These are phyloP conservation scores for Liopterus haemorrhoidalis DNA, from an alignment of 2,888 invertebrate species.

Conservation along the genomic window DNA sequence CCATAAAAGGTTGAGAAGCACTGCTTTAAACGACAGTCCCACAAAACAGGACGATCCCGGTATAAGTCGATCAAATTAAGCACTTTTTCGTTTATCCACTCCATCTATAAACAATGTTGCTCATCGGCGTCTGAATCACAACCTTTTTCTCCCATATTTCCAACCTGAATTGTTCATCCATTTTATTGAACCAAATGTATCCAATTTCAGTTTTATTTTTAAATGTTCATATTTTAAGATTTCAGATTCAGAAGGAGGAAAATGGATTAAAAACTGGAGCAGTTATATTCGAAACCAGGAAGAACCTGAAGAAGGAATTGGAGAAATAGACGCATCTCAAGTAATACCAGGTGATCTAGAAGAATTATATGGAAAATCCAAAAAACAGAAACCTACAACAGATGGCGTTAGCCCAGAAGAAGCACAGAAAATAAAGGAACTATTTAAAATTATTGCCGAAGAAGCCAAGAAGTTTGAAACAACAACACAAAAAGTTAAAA, in stretches of 20 bases:
- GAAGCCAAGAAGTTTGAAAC: conserved; percentile 2
- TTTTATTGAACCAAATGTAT: no score
- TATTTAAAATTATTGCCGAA: no score
- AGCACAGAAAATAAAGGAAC: conserved; percentile 5
- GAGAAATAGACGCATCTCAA: conserved; percentile 45
- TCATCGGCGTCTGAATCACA: no score
- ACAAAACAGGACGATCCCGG: no score
- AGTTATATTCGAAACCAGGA: conserved; percentile 45
- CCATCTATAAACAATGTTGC: no score
- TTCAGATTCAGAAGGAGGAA: conserved; percentile 48
- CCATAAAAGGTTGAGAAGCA: no score
- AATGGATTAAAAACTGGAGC: conserved; percentile 59
- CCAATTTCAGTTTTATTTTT: no score
- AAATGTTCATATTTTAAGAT: conserved; percentile 40
- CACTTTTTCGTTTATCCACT: no score
- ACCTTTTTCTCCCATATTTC: no score
- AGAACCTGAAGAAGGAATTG: conserved; percentile 39
- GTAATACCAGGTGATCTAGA: conserved; percentile 39
- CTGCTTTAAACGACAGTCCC: no score
- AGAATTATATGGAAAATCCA: conserved; percentile 26
- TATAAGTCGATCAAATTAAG: no score
- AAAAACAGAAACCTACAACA: conserved; percentile 19
- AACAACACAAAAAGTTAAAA: conserved; percentile 24
- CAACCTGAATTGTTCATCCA: no score
- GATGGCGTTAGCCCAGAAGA: conserved; percentile 19